These are phyloP conservation scores for Tragelaphus eurycerus DNA, from an alignment of 2,797 vertebrate species.

Conservation along the genomic window DNA sequence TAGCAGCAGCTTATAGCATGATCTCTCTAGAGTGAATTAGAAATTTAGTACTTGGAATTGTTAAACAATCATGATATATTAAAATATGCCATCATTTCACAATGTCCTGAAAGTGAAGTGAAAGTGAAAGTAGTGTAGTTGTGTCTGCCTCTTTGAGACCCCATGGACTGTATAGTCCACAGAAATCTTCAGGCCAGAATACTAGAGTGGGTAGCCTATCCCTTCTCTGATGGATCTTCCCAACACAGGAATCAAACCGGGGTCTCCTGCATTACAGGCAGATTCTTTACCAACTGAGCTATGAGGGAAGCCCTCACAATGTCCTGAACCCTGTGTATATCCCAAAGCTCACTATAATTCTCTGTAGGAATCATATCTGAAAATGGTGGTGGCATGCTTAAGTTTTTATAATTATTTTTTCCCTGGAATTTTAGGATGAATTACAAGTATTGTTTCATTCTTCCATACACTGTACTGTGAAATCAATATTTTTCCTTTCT, in stretches of 20 bases:
- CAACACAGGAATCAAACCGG: neutral
- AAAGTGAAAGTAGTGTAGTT: neutral
- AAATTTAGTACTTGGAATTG: neutral
- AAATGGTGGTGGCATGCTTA: neutral
- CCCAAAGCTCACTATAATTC: constrained; percentile 12
- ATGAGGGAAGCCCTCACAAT: neutral
- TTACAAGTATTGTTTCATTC: constrained; percentile 21
- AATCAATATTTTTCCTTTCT: neutral
- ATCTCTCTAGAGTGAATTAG: neutral
- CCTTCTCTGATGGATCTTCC: neutral
- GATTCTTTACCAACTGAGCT: neutral
- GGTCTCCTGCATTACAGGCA: neutral
- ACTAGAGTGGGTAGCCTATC: neutral
- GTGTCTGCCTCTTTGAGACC: neutral
- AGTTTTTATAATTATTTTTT: constrained; percentile 24
- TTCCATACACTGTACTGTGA: constrained; percentile 36
- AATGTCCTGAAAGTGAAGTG: neutral
- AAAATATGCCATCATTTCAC: neutral
- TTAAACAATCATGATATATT: neutral
- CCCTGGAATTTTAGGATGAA: neutral
- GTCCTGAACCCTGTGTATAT: neutral
- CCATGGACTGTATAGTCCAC: neutral
- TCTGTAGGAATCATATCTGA: neutral
- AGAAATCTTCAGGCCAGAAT: neutral
- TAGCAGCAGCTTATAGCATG: neutral